Evolutionary conservation across 1,140 invertebrate genomes (phyloP).

Genomic region (Colletes gigas): DNA sequence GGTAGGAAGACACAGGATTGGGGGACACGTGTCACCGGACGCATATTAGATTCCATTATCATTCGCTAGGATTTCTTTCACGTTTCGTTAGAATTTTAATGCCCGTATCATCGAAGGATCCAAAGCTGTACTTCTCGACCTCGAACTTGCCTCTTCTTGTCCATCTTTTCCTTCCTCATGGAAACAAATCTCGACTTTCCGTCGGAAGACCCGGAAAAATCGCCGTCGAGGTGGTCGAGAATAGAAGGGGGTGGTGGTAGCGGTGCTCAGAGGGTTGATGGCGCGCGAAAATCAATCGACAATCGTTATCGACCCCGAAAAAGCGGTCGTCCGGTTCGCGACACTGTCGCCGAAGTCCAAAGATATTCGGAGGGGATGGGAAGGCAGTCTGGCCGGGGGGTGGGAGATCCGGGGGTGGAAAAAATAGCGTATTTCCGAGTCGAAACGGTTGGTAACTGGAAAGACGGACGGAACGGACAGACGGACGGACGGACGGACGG

Average conservation of each 20-base stretch:
- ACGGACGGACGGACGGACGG: conserved; percentile 10
- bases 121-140: too few relatives aligned
- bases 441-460: not conserved
- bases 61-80: too few relatives aligned
- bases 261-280: too few relatives aligned
- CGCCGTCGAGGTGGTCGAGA: not conserved
- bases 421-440: conserved; percentile 14
- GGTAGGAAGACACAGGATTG: too few relatives aligned
- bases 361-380: conserved; percentile 28
- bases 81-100: too few relatives aligned
- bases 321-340: not conserved
- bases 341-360: conserved; percentile 31
- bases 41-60: too few relatives aligned
- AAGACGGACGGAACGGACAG: conserved; percentile 13
- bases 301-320: conserved; percentile 31
- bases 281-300: conserved; percentile 28
- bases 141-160: too few relatives aligned
- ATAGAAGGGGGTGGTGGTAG: too few relatives aligned
- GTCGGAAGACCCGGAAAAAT: not conserved
- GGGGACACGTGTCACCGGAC: too few relatives aligned
- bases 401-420: not conserved
- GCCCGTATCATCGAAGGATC: too few relatives aligned
- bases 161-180: too few relatives aligned
- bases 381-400: conserved; percentile 8
- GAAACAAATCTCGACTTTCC: too few relatives aligned